Evolutionary conservation across 2,888 invertebrate species (phyloP).

Genomic region (Apodemia zela): DNA sequence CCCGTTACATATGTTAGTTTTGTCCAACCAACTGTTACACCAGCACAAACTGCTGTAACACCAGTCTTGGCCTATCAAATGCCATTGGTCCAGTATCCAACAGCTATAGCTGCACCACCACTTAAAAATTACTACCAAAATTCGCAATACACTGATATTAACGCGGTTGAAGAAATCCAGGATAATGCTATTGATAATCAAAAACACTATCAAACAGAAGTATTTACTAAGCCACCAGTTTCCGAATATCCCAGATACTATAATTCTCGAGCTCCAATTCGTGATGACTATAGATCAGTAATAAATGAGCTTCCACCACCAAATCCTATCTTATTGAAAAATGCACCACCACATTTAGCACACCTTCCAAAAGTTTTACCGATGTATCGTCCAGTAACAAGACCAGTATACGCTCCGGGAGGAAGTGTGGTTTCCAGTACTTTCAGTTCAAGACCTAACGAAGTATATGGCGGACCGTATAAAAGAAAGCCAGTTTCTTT

Average conservation of each 20-base stretch:
- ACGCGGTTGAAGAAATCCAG: conserved; percentile 49
- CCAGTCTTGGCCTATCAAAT: conserved; percentile 56
- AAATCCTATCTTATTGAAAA: conserved; percentile 54
- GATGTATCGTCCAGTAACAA: conserved; percentile 54
- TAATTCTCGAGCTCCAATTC: conserved; percentile 50
- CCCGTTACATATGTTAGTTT: conserved; percentile 54
- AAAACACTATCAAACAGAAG: conserved; percentile 52
- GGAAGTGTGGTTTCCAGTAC: conserved; percentile 40
- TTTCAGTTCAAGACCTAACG: conserved; percentile 47
- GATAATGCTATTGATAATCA: conserved; percentile 48
- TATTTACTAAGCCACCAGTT: conserved; percentile 40
- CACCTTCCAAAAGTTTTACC: conserved; percentile 68
- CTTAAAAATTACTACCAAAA: conserved; percentile 52
- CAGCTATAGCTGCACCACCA: conserved; percentile 47
- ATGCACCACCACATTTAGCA: conserved; percentile 53
- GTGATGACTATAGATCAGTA: conserved; percentile 50
- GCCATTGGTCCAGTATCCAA: conserved; percentile 53
- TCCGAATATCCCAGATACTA: conserved; percentile 57
- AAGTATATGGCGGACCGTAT: conserved; percentile 44
- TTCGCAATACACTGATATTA: conserved; percentile 49
- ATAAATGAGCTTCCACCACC: conserved; percentile 58
- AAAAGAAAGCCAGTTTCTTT: conserved; percentile 72
- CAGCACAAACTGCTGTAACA: conserved; percentile 47
- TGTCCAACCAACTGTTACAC: conserved; percentile 48
- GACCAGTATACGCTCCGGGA: conserved; percentile 54